These are phyloP conservation scores for Myotis findleyi DNA, from an alignment of 2,797 vertebrate species.

Conservation along the genomic window DNA sequence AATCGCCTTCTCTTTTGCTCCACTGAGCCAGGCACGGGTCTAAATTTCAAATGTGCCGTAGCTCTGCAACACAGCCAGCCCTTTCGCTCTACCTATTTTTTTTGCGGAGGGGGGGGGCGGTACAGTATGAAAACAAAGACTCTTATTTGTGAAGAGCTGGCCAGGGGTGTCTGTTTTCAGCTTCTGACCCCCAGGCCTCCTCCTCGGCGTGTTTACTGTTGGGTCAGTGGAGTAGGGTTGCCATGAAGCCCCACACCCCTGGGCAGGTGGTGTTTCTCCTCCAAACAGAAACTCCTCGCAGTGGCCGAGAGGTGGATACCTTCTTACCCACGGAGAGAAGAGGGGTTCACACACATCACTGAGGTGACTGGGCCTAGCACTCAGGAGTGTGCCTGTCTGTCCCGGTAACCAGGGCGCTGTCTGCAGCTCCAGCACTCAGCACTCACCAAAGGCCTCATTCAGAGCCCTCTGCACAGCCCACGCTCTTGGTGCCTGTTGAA, in stretches of 20 bases:
- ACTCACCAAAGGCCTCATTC: background rate
- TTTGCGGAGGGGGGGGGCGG: background rate
- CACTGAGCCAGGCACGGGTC: background rate
- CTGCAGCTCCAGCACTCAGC: background rate
- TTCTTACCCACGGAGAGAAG: background rate
- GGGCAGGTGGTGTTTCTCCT: background rate
- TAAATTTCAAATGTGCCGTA: background rate
- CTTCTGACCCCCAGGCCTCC: background rate
- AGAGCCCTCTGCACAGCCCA: too few relatives aligned
- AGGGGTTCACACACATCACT: fast-evolving
- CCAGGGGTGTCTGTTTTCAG: background rate
- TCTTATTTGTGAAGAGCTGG: background rate
- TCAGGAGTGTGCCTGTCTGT: background rate
- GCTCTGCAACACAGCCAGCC: background rate
- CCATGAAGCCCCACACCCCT: background rate
- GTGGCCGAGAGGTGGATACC: background rate
- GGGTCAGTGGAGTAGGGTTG: background rate
- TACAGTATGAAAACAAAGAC: conserved; percentile 39
- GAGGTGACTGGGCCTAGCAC: background rate
- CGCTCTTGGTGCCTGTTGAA: background rate
- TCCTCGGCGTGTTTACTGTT: background rate
- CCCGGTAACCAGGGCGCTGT: background rate
- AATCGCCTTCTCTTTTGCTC: fast-evolving
- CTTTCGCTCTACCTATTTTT: background rate
- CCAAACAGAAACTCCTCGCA: background rate